Conservation (phyloP, 2,797 vertebrate genomes). For the Enteromius treurensis region DNA sequence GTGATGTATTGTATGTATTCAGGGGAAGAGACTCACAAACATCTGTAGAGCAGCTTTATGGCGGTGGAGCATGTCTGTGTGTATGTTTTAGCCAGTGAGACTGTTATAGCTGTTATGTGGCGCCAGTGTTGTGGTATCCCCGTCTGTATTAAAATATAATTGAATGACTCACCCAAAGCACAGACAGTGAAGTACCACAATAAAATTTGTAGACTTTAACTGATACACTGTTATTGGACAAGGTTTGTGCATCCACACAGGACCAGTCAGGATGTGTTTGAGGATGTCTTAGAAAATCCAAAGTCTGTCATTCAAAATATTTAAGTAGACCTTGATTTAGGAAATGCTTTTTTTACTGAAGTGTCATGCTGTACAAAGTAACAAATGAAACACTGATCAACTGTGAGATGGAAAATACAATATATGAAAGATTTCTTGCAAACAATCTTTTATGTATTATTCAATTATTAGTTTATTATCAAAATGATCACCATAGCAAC, state of each 20-base stretch:
- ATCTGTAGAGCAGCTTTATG: constrained; percentile 30
- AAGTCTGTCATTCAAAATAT: neutral
- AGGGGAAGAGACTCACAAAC: neutral
- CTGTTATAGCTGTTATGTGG: constrained; percentile 23
- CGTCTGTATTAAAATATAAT: constrained; percentile 22
- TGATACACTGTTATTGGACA: neutral
- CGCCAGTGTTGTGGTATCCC: constrained; percentile 19
- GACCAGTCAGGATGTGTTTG: neutral
- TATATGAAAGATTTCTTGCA: too few species aligned
- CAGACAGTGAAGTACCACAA: constrained; percentile 26
- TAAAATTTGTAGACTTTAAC: constrained; percentile 18
- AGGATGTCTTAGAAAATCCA: constrained; percentile 1
- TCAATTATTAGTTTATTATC: too few species aligned
- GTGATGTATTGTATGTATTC: constrained; percentile 36
- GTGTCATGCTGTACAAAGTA: neutral
- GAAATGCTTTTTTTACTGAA: neutral
- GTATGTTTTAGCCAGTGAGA: neutral
- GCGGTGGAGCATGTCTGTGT: constrained; percentile 9
- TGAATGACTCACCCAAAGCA: constrained; percentile 12
- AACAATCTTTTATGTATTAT: too few species aligned
- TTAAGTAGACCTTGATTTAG: neutral
- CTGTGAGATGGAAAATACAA: neutral
- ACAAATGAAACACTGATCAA: neutral
- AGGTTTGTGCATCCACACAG: neutral
- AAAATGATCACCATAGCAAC: too few species aligned